Base-by-base conservation (phyloP, 2,113 vertebrate species). In the Catharus fuscescens region DNA sequence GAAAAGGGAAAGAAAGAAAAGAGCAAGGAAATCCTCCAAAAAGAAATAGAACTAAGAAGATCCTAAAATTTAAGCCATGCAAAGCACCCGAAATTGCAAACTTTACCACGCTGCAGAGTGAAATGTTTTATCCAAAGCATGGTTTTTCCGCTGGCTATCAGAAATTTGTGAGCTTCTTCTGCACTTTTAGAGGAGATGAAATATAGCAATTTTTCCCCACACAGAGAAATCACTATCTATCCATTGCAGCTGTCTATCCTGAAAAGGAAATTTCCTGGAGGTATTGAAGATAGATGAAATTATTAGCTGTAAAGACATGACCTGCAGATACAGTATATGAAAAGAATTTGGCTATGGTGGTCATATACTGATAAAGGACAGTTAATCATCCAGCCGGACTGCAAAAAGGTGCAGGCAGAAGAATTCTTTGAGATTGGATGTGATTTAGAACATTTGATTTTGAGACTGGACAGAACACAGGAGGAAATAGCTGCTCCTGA, bases 251-350 rank as follows among this genome's bases (percentile, higher is more conserved):
- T 92, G 92, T 67, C 84, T 78, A 13, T 89, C 42, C 44, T 84
- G 69, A 79, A 96, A 81, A 91, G 72, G 44, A 94, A 74, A 91
- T 94, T 95, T 95, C 95, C 95, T 94, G 65, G 38, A 92, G 84
- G 57, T 92, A 67, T 44, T 81, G 77, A 92, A 95, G 90, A 91
- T 9, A 84, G 70, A 90, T 80, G 42, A 95, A 95, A 90, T 88
- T 88, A 89, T 91, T 92, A 89, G 56, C 65, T 87, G 38, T 67
- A 80, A 80, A 95, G 50, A 88, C 67, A 88, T 80, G 83, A 88
- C 80, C 94, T 83, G 64, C 54, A 96, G 93, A 91, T 84, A 91
- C 2, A 14, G 69, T 24, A 28, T 87, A 81, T 28, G 40, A 94
- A 95, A 91, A 87, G 15, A 90, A 87, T 79, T 89, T 92, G 61